Evolutionary conservation across 2,113 vertebrate species (phyloP).

Genomic region (Thymallus thymallus): DNA sequence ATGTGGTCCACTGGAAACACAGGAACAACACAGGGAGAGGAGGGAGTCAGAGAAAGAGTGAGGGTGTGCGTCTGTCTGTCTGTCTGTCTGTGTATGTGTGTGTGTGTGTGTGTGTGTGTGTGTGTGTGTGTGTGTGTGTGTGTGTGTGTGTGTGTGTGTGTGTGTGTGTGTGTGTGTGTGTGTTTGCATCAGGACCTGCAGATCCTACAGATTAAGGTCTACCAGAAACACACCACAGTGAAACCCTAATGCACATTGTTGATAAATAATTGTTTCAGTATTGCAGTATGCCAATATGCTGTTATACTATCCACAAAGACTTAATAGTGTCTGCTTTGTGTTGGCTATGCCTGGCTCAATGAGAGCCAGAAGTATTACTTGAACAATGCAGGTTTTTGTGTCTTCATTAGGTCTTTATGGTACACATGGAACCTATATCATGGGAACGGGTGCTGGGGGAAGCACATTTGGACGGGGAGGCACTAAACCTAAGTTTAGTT

Average conservation of each 20-base stretch:
- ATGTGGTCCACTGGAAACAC: constrained; percentile 73
- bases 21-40: constrained; percentile 53
- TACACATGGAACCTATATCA: constrained; percentile 45
- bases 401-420: constrained; percentile 44
- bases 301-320: too few species aligned
- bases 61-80: too few species aligned
- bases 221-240: background rate
- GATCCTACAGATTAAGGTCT: too few species aligned
- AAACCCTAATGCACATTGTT: background rate
- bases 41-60: too few species aligned
- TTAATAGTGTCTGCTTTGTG: constrained; percentile 24
- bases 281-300: too few species aligned
- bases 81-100: too few species aligned
- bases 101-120: too few species aligned
- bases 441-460: constrained; percentile 24
- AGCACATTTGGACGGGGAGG: constrained; percentile 12
- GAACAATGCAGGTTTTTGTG: constrained; percentile 51
- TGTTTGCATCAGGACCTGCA: too few species aligned
- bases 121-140: too few species aligned
- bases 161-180: too few species aligned
- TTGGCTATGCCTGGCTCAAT: constrained; percentile 39
- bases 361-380: constrained; percentile 19
- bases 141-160: too few species aligned
- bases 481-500: background rate
- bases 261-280: background rate